Percentiles rank a stretch among this genome's conserved stretches.
Evolutionary conservation across 2,113 vertebrate species (phyloP).

Genomic region (Myocastor coypus): DNA sequence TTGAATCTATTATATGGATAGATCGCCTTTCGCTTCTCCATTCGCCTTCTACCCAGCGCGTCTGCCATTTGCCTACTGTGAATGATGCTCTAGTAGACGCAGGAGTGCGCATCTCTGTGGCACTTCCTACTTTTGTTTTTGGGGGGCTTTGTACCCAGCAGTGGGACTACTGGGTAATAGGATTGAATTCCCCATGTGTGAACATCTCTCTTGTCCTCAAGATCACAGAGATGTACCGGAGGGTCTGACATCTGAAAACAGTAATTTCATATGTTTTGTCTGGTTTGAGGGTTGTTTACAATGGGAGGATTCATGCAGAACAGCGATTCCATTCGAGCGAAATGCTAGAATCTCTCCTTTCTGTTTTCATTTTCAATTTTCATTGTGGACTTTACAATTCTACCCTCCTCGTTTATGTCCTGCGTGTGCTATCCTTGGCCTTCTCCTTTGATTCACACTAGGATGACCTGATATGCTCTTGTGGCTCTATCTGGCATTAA

Average conservation of each 20-base stretch:
- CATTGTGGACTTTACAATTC: conserved; percentile 38
- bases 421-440: conserved; percentile 42
- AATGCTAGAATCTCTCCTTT: conserved; percentile 28
- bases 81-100: not conserved
- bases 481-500: not conserved
- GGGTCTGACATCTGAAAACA: not conserved
- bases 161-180: not conserved
- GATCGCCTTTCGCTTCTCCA: not conserved
- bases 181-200: not conserved
- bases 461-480: conserved; percentile 14
- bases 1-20: not conserved
- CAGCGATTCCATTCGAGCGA: not conserved
- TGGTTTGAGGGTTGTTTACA: conserved; percentile 45
- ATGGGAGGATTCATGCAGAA: not conserved
- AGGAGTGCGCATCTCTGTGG: not conserved
- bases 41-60: not conserved
- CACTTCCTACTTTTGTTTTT: not conserved
- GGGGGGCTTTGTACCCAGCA: not conserved
- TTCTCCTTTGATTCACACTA: not conserved
- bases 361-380: conserved; percentile 53
- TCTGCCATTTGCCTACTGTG: not conserved
- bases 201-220: not conserved
- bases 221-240: not conserved
- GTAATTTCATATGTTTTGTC: conserved; percentile 50
- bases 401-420: conserved; percentile 35